Conservation (phyloP, 1,140 invertebrate genomes). For the Monomorium pharaonis region DNA sequence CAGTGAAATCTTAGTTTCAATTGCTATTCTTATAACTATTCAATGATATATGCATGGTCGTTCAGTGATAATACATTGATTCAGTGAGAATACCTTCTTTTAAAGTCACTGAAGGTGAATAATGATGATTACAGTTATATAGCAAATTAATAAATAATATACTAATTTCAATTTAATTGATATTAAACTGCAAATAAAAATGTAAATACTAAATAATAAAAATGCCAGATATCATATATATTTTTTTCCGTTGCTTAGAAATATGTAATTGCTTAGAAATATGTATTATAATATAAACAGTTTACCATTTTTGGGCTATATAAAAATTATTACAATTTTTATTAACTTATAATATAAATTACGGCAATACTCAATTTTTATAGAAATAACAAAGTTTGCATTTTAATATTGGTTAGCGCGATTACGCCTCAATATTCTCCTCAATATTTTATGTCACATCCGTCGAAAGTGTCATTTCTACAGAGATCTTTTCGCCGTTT, state of each 20-base stretch:
- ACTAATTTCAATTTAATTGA: no score
- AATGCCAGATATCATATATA: neutral
- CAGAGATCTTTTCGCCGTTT: constrained; percentile 37
- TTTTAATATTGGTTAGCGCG: neutral
- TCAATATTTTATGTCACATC: neutral
- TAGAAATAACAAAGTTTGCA: neutral
- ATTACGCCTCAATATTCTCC: neutral
- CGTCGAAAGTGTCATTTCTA: neutral
- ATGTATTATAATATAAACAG: no score
- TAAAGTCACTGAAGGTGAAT: no score
- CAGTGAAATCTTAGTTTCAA: no score
- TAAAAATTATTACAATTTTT: neutral
- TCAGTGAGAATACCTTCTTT: no score
- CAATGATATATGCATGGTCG: no score
- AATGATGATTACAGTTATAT: no score
- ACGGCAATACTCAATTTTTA: neutral
- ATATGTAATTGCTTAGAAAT: neutral
- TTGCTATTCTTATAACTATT: no score
- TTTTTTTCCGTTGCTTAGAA: neutral
- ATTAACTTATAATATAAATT: neutral
- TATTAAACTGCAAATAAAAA: neutral
- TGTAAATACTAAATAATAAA: neutral
- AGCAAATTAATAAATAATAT: no score
- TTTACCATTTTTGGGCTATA: no score
- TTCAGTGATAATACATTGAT: no score